Conservation (phyloP, 2,888 invertebrate species). For the Ctenicera cuprea region DNA sequence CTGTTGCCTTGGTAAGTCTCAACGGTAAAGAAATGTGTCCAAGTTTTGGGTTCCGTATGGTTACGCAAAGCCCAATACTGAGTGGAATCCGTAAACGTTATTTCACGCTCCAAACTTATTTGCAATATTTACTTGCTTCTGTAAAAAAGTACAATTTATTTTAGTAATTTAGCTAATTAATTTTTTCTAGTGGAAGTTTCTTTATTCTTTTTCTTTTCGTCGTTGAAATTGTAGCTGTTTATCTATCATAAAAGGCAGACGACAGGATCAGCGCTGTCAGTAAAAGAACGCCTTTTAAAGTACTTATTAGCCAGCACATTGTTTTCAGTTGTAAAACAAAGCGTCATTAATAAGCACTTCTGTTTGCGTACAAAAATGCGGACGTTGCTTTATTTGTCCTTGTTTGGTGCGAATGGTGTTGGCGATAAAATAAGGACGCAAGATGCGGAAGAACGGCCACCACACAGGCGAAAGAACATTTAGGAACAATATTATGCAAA, state of each 20-base stretch:
- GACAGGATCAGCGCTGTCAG: slow-evolving; percentile 28
- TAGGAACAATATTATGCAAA: slow-evolving; percentile 69
- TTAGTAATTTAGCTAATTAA: too few relatives aligned
- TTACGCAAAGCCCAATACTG: too few relatives aligned
- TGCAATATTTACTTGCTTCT: too few relatives aligned
- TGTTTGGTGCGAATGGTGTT: slow-evolving; percentile 2
- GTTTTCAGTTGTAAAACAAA: slow-evolving; percentile 59
- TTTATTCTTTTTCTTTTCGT: neutral
- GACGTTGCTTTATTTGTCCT: slow-evolving; percentile 30
- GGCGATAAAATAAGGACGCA: slow-evolving; percentile 19
- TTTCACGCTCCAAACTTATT: too few relatives aligned
- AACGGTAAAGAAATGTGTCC: too few relatives aligned
- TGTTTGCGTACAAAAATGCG: slow-evolving; percentile 43
- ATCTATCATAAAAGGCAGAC: slow-evolving; percentile 11
- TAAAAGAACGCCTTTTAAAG: slow-evolving; percentile 44
- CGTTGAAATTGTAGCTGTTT: slow-evolving; percentile 10
- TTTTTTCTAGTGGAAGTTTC: neutral
- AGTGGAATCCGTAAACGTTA: too few relatives aligned
- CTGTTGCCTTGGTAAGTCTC: too few relatives aligned
- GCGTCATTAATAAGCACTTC: slow-evolving; percentile 58
- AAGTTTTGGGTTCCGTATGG: too few relatives aligned
- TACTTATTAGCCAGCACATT: slow-evolving; percentile 56
- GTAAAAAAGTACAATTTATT: too few relatives aligned
- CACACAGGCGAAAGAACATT: slow-evolving; percentile 61
- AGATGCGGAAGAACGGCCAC: slow-evolving; percentile 37